Evolutionary conservation across 2,113 vertebrate species (phyloP).

Genomic region (Caloenas nicobarica): DNA sequence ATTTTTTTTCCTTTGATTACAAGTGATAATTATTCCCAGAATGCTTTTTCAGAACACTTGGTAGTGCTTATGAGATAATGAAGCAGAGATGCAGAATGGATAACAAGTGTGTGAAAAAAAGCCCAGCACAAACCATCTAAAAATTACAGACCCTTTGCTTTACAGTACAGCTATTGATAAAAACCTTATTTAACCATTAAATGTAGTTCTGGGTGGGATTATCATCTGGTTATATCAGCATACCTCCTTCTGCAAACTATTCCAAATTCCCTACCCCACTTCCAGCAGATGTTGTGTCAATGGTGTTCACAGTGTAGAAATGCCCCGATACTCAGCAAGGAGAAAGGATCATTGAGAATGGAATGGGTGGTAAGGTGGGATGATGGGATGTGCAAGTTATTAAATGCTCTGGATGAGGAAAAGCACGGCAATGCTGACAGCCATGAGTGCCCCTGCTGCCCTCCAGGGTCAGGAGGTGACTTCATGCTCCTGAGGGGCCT

Average conservation of each 20-base stretch:
- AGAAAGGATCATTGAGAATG: neutral
- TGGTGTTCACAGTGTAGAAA: neutral
- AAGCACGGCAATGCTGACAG: neutral
- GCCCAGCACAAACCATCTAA: neutral
- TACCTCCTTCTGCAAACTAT: neutral
- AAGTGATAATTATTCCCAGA: slow-evolving; percentile 19
- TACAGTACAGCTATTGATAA: neutral
- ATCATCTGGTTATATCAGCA: neutral
- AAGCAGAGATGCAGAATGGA: neutral
- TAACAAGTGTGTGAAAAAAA: neutral
- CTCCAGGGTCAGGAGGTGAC: slow-evolving; percentile 51
- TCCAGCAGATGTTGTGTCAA: neutral
- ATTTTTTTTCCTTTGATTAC: neutral
- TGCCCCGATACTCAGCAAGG: rapidly evolving
- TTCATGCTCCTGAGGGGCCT: neutral
- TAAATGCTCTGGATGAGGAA: neutral
- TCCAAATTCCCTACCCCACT: neutral
- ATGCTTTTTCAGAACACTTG: neutral
- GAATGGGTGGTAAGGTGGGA: neutral
- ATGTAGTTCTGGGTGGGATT: neutral
- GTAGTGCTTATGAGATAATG: slow-evolving; percentile 10
- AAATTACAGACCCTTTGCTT: neutral
- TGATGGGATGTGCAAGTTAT: neutral
- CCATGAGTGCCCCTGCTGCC: neutral
- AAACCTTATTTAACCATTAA: neutral